A percentile compares a stretch with the other conserved stretches of the same genome.
phyloP scores from a whole-genome alignment of 2,113 vertebrate species.

The Corynorhinus townsendii region DNA sequence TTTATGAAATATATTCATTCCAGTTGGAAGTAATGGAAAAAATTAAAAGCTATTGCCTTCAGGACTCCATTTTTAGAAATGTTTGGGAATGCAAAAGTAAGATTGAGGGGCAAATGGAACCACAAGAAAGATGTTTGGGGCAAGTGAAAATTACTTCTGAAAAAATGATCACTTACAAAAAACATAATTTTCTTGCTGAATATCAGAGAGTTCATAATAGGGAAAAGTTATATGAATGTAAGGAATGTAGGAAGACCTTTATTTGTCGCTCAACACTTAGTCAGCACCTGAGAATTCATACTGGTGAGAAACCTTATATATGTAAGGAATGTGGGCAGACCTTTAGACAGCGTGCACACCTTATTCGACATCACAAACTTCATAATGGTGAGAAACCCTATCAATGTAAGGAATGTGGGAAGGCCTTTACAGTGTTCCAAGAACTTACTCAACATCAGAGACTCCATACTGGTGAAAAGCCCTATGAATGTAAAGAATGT shows the following conservation, averaged over 20 bases:
- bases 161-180: constrained; percentile 47
- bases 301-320: constrained; percentile 73
- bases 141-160: constrained; percentile 52
- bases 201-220: constrained; percentile 65
- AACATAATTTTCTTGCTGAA: constrained; percentile 60
- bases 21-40: constrained; percentile 63
- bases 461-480: constrained; percentile 71
- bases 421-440: constrained; percentile 70
- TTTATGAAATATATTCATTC: constrained; percentile 63
- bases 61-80: constrained; percentile 45
- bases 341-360: constrained; percentile 71
- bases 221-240: constrained; percentile 71
- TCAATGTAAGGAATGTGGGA: constrained; percentile 70
- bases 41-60: constrained; percentile 42
- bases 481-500: constrained; percentile 71
- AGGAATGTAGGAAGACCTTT: constrained; percentile 70
- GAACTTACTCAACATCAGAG: constrained; percentile 73
- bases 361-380: constrained; percentile 70
- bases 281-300: constrained; percentile 73
- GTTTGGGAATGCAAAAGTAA: constrained; percentile 51
- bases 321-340: constrained; percentile 73
- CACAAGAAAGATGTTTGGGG: constrained; percentile 33
- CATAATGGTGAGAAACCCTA: constrained; percentile 73
- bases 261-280: constrained; percentile 70
- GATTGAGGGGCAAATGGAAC: constrained; percentile 23